Evolutionary conservation across 2,888 invertebrate genomes (phyloP), one percentile per base, ranked within the genome.

Genomic region (Plebejus melissa): DNA sequence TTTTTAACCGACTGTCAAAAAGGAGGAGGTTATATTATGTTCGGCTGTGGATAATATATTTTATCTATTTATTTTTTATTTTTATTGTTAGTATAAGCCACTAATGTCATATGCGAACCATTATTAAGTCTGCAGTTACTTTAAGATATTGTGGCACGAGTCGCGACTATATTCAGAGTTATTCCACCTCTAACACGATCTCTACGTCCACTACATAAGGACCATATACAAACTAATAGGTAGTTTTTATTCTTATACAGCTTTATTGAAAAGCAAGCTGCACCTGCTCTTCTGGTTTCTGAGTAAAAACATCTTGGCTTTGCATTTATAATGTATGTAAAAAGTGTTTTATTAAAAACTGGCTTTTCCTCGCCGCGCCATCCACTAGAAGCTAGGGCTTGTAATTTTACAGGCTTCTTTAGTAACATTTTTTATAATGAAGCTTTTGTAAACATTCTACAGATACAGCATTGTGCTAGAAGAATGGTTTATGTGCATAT

Each of bases 211-310:
- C 50, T 50, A 50, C 50, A 1, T 13, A 50, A 5, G 54, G 4
- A 54, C 54, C 16, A 54, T 16, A 54, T 50, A 13, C 2, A 4
- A 54, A 54, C 54, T 54, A 54, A 54, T 16, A 54, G 3, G 46
- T 46, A 46, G 54, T 16, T 54, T 54, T n/a, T 58, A 0, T 38
- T 1, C 36, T 13, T 36, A 38, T 36, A 70, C 70, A 70, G 70
- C 70, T 41, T 41, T 41, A 70, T 70, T 41, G 70, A 70, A 22
- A 9, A 41, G 70, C 41, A 70, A 70, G 36, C 7, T 7, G 9
- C 70, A 70, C 70, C 70, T 70, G 70, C 70, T 41, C 70, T 41
- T 70, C 70, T 70, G 70, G 70, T 70, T 65, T 38, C 36, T 1
- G 0, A 22, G 38, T 16, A 69, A 69, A 69, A 70, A 70, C 70